Conservation (phyloP, 2,797 vertebrate genomes). For the Spondyliosoma cantharus region DNA sequence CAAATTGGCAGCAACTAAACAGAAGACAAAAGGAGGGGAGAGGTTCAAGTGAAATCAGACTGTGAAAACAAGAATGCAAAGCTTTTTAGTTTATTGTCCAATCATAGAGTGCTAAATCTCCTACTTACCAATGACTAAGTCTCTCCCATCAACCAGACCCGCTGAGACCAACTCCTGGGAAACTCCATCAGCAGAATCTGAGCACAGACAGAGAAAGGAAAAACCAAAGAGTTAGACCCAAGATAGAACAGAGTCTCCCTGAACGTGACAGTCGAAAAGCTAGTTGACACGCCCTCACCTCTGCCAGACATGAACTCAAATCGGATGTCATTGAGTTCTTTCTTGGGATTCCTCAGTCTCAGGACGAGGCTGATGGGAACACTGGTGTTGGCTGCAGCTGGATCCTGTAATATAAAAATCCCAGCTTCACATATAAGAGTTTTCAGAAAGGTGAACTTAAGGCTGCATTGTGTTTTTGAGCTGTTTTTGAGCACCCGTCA, state of each 20-base stretch:
- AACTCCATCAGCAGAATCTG: conserved; percentile 96
- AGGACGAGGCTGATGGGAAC: conserved; percentile 94
- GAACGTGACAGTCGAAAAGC: background rate
- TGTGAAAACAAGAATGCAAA: background rate
- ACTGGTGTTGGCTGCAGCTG: conserved; percentile 69
- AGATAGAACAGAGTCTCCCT: background rate
- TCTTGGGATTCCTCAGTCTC: conserved; percentile 95
- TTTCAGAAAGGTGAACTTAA: background rate
- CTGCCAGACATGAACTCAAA: conserved; percentile 96
- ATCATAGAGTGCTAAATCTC: background rate
- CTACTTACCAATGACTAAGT: conserved; percentile 89
- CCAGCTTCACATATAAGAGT: background rate
- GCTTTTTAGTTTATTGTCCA: background rate
- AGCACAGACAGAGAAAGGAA: conserved; percentile 19
- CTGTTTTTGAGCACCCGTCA: no score
- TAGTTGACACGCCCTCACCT: conserved; percentile 80
- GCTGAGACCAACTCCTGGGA: conserved; percentile 97
- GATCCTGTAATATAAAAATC: conserved; percentile 60
- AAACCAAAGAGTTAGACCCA: background rate
- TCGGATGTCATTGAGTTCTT: conserved; percentile 95
- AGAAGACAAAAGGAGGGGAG: conserved; percentile 44
- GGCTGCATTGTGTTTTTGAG: no score
- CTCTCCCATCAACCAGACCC: conserved; percentile 93
- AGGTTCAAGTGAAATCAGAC: background rate
- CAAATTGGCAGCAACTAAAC: conserved; percentile 95